Conservation (phyloP, 1,140 invertebrate species). For the Achroia grisella region DNA sequence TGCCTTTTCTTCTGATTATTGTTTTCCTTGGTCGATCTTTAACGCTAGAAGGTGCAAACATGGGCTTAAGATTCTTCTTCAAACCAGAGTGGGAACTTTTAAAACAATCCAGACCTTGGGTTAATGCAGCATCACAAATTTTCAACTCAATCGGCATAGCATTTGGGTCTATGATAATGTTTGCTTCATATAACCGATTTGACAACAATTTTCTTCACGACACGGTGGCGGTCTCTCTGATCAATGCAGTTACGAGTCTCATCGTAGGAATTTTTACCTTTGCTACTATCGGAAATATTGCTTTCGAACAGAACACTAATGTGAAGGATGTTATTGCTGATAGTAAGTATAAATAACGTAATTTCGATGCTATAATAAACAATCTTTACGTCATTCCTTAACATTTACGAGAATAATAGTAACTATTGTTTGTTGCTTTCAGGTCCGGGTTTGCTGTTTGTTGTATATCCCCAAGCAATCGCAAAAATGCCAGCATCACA, state of each 20-base stretch:
- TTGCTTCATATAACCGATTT: constrained; percentile 95
- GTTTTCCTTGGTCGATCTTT: constrained; percentile 86
- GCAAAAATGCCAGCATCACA: constrained; percentile 91
- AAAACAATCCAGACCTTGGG: constrained; percentile 91
- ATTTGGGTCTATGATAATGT: constrained; percentile 94
- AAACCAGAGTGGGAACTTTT: constrained; percentile 89
- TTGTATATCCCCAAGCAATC: constrained; percentile 92
- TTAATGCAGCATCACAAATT: constrained; percentile 93
- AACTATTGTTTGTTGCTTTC: constrained; percentile 30
- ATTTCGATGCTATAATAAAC: neutral
- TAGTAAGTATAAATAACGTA: constrained; percentile 75
- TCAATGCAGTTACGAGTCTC: constrained; percentile 89
- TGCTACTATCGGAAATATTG: constrained; percentile 90
- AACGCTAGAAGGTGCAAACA: constrained; percentile 86
- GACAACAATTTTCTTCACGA: constrained; percentile 92
- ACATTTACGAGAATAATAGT: neutral
- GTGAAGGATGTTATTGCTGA: constrained; percentile 89
- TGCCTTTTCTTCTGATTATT: constrained; percentile 88
- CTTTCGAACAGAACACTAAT: constrained; percentile 83
- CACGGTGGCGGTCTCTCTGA: constrained; percentile 85
- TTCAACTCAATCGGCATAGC: constrained; percentile 95
- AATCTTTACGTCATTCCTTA: no score
- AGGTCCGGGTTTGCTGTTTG: constrained; percentile 92
- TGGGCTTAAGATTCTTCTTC: constrained; percentile 89
- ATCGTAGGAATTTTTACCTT: constrained; percentile 92